Conservation (phyloP, 2,888 invertebrate genomes). For the Zygogramma bicolorata region DNA sequence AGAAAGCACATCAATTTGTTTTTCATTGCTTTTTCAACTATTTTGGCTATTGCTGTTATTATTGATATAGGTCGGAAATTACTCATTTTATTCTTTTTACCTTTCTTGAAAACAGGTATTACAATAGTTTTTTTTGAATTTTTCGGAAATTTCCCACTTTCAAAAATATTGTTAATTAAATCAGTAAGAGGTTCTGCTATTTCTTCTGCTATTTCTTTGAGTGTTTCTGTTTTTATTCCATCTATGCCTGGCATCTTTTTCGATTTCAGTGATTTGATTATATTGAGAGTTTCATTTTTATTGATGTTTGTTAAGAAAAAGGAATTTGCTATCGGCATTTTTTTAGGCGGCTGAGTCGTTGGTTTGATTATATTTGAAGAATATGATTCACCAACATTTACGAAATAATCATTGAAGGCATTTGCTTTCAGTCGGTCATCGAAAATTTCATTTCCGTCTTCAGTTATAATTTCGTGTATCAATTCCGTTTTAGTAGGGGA, state of each 20-base stretch:
- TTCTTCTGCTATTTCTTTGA: too few relatives aligned
- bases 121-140: background rate
- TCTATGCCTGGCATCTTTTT: too few relatives aligned
- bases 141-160: background rate
- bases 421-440: constrained; percentile 4
- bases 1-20: too few relatives aligned
- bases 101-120: too few relatives aligned
- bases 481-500: background rate
- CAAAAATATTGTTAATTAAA: too few relatives aligned
- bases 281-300: background rate
- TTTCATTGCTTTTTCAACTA: too few relatives aligned
- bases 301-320: background rate
- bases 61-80: background rate
- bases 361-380: too few relatives aligned
- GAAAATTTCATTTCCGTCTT: constrained; percentile 13
- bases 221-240: too few relatives aligned
- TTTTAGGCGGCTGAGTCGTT: background rate
- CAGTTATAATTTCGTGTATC: background rate
- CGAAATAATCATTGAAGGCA: constrained; percentile 12
- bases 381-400: background rate
- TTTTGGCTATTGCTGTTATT: background rate
- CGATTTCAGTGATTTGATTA: background rate
- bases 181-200: too few relatives aligned
- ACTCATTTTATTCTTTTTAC: background rate
- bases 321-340: background rate